A percentile compares a stretch with the other conserved stretches of the same genome.
Evolutionary conservation across 2,113 vertebrate genomes (phyloP).

Genomic region (Elaphurus davidianus): DNA sequence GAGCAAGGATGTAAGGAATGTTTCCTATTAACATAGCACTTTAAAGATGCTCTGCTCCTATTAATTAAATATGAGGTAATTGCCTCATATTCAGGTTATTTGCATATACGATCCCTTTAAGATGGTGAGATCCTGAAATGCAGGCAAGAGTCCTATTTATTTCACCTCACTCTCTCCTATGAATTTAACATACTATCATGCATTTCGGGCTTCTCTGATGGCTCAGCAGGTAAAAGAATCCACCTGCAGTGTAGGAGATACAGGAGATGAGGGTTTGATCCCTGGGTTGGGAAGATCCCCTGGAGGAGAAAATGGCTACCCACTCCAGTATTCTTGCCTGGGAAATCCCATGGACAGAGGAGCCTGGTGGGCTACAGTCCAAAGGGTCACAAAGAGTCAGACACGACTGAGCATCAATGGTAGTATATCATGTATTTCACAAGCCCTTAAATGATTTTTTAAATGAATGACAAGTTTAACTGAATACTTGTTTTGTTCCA

Average conservation of each 20-base stretch:
- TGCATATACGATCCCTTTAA: neutral
- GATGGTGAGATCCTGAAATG: neutral
- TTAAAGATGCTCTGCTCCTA: neutral
- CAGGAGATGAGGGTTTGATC: neutral
- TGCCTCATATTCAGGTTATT: neutral
- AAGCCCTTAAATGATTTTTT: neutral
- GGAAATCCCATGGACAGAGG: neutral
- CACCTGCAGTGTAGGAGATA: neutral
- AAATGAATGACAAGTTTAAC: neutral
- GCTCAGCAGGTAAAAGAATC: neutral
- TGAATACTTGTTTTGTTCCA: neutral
- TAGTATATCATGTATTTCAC: neutral
- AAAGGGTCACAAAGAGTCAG: neutral
- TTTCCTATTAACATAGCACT: neutral
- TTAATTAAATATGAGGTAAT: constrained; percentile 3
- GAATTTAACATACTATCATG: neutral
- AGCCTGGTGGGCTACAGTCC: neutral
- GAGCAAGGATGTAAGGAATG: neutral
- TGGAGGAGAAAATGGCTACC: neutral
- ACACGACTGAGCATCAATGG: neutral
- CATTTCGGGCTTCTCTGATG: neutral
- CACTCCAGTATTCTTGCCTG: neutral
- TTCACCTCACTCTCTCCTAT: neutral
- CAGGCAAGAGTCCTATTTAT: neutral
- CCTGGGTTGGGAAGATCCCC: neutral